Evolutionary conservation across 2,888 invertebrate genomes (phyloP), one percentile per base, ranked within the genome.

Genomic region (Perdita meconis): DNA sequence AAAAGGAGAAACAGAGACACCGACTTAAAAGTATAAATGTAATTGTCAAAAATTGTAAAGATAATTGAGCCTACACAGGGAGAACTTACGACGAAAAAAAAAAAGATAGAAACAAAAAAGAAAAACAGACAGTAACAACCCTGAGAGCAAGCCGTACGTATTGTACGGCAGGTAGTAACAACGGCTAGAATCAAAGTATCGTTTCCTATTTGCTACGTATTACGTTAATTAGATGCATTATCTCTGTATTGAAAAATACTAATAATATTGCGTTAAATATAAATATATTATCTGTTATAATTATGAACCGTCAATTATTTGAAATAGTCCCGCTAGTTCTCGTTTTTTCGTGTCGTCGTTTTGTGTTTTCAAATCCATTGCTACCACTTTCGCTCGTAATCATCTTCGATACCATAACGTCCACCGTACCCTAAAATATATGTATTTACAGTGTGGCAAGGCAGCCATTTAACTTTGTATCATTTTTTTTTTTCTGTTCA

Each of bases 191-290:
- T 87, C 84, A 87, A 89, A 88, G 78, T 76, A 80, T 84, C 69
- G 83, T 87, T 87, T 71, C 89, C 88, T 90, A 90, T 86, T 79
- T 85, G 78, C 89, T 90, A 90, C 69, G 77, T 85, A 86, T 89
- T 88, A 87, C 80, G 82, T 88, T 87, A 85, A 89, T 89, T 88
- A 90, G 88, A 86, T 88, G 88, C 81, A 72, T 85, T 84, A 83
- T 82, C 81, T 86, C 78, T 86, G 85, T 89, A 84, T 88, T 88
- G 89, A 87, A 89, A 85, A 90, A 89, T 90, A 91, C 85, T 90
- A 89, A 89, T 88, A 87, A 90, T 89, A 90, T 90, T 86, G 87
- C 85, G 75, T 89, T 88, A 87, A 89, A 86, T 90, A 90, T 89
- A 90, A 89, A 89, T 90, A 91, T 88, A 89, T 88, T 88, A 89